phyloP scores from a whole-genome alignment of 2,888 invertebrate genomes.

The Theretra japonica region DNA sequence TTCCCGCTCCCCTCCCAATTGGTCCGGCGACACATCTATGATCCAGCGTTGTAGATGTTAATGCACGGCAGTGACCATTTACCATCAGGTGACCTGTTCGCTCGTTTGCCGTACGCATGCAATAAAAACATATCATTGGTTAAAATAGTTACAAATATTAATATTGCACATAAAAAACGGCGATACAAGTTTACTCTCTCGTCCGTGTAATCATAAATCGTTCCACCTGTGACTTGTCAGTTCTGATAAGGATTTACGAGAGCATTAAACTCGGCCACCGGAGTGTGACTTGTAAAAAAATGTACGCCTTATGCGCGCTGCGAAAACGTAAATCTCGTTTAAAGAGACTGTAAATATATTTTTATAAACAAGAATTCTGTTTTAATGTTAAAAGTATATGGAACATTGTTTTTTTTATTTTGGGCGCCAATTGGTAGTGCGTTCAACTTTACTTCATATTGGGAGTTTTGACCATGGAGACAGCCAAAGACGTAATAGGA shows the following conservation, averaged over 20 bases:
- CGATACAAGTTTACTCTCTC: not conserved
- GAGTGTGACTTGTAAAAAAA: not conserved
- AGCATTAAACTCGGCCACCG: conserved; percentile 7
- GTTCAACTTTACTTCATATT: too few relatives aligned
- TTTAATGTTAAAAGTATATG: not conserved
- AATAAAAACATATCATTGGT: too few relatives aligned
- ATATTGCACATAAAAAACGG: not conserved
- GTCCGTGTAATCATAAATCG: not conserved
- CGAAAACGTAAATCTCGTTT: not conserved
- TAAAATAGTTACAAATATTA: too few relatives aligned
- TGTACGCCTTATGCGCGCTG: not conserved
- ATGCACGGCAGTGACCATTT: too few relatives aligned
- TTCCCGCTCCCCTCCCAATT: too few relatives aligned
- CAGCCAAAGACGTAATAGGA: too few relatives aligned
- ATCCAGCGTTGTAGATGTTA: too few relatives aligned
- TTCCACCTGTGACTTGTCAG: not conserved
- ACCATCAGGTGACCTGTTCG: too few relatives aligned
- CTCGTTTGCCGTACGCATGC: too few relatives aligned
- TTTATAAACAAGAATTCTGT: not conserved
- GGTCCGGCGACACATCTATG: too few relatives aligned
- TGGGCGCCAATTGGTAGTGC: too few relatives aligned
- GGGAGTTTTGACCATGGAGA: not conserved
- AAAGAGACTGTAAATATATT: not conserved
- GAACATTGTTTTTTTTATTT: too few relatives aligned
- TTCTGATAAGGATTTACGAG: conserved; percentile 30